Base-by-base conservation (phyloP, 2,113 vertebrate species). In the Onychostoma macrolepis region DNA sequence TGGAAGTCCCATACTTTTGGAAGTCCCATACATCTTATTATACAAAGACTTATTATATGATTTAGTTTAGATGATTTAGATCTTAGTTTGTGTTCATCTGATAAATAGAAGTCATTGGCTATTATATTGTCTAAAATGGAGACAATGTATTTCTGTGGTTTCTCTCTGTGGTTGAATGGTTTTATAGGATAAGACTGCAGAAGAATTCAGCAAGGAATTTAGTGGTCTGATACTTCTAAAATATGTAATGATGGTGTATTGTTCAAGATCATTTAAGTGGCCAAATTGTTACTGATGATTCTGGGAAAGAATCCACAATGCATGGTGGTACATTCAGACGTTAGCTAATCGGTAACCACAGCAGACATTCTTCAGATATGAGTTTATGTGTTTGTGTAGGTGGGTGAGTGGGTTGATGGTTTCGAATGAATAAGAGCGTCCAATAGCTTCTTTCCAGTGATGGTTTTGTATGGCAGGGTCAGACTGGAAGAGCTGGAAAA, bases 311-410 rank as follows among this genome's bases (percentile, higher is more conserved):
- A 28, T 15, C 26, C n/a, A 58, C 48, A 43, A 26, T 58, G 50
- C 69, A 85, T 45, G 15, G 77, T 11, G 4, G 24, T 36, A 8
- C 4, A 38, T 71, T 28, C 85, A 80, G 85, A 86, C 63, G 21
- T 58, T 56, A 86, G 75, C 74, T 56, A 43, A 72, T 86, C 77
- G 41, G n/a, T 15, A 72, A 81, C 85, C 85, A 81, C 77, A 61
- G 63, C 67, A 86, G 85, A 86, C 78, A 81, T 86, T 86, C 65
- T 80, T 86, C 17, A 86, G 78, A 81, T 74, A 61, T 80, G 78
- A 45, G 48, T 81, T 69, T 81, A 71, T 81, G 48, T 81, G 85
- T 65, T 58, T 77, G 74, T 76, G 71, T 61, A 61, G 71, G 69
- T 85, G 83, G 71, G 53, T 77, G 71, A 43, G 83, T 85, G 83